Conservation (phyloP, 2,113 vertebrate species). For the Thamnaconus septentrionalis region DNA sequence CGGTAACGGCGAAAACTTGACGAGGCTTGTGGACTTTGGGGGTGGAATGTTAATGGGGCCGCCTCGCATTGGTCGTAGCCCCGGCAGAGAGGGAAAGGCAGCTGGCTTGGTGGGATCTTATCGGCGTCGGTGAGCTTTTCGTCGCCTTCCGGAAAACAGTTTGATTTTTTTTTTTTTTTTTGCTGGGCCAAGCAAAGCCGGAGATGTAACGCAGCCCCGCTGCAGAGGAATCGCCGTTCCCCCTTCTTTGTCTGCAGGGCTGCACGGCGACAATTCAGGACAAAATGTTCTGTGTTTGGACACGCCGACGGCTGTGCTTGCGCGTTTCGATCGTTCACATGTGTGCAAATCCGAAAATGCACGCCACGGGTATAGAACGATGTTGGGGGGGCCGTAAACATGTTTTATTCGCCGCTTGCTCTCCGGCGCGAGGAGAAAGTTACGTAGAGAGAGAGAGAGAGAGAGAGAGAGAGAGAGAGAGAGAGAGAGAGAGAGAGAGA, state of each 20-base stretch:
- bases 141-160: not conserved
- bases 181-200: not conserved
- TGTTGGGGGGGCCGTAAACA: not conserved
- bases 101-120: too few species aligned
- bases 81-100: not conserved
- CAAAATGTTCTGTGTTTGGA: slow-evolving; percentile 48
- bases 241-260: slow-evolving; percentile 46
- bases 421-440: slow-evolving; percentile 57
- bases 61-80: slow-evolving; percentile 30
- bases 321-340: not conserved
- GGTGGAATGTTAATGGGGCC: slow-evolving; percentile 20
- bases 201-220: slow-evolving; percentile 16
- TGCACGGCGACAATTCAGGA: slow-evolving; percentile 31
- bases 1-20: slow-evolving; percentile 53
- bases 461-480: slow-evolving; percentile 42
- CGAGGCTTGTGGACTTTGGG: slow-evolving; percentile 11
- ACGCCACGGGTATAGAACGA: too few species aligned
- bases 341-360: too few species aligned
- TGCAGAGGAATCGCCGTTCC: slow-evolving; percentile 1
- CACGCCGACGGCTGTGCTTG: not conserved
- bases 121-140: not conserved
- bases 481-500: too few species aligned
- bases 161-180: not conserved
- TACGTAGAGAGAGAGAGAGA: slow-evolving; percentile 66
- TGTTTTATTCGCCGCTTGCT: slow-evolving; percentile 37